Base-by-base conservation (phyloP, 2,113 vertebrate species). In the Platysteira castanea region DNA sequence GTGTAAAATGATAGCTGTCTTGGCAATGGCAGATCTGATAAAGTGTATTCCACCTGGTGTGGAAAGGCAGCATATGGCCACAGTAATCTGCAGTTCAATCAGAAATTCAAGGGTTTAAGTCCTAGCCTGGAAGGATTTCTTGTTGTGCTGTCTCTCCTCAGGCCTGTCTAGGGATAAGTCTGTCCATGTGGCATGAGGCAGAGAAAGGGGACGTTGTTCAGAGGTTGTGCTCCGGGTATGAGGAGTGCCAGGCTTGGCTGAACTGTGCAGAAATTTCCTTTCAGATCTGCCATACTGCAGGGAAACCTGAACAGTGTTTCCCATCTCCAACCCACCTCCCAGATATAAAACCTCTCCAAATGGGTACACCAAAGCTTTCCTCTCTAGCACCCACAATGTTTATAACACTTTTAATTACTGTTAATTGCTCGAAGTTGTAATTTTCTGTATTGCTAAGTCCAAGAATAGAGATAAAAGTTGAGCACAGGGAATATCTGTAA, bases 1-100 rank as follows among this genome's bases (percentile, higher is more conserved):
- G 53, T 95, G 91, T 95, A 94, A 97, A 97, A 95, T 93, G 93
- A 96, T 93, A 93, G 91, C 91, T 97, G 89, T 91, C 89, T 96
- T 96, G 84, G 90, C 89, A 80, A 39, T 91, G 82, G 90, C 84
- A 91, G 70, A 80, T 89, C 90, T 94, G 95, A 95, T 95, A 80
- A 93, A 95, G 91, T 85, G 44, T 91, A 85, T 93, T 93, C 95
- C 95, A 96, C 96, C 95, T 96, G 96, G 88, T 94, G 89, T 96
- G 84, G 78, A 93, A 93, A 95, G 78, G 65, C 84, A 94, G 82
- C 93, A 96, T 95, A 93, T 96, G 94, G 96, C 75, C 46, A 63
- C 59, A 54, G 67, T 90, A 95, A 91, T 96, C 91, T 92, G 77
- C 65, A 89, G 69, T 89, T 94, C 93, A 91, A 47, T 87, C 90